Evolutionary conservation across 2,888 invertebrate genomes (phyloP), one percentile per base, ranked within the genome.

Genomic region (Rugalucina vietnamica): DNA sequence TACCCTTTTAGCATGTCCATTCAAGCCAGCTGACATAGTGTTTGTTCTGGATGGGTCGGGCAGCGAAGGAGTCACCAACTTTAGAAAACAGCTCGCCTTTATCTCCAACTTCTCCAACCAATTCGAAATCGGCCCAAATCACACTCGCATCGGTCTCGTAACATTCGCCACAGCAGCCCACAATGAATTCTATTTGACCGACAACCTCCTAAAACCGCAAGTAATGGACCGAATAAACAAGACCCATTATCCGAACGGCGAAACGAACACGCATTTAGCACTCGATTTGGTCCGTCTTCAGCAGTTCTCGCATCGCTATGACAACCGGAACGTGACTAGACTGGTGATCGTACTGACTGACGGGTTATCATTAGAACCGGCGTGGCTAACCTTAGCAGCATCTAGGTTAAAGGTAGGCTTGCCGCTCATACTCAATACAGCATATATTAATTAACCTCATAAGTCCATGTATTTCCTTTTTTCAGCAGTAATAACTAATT

Each of bases 301-400:
- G 0, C 81, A 79, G 14, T 54, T 88, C 5, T 18, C 70, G 0
- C 50, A 24, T 2, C 18, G 37, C 4, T 50, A 84, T 57, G 90
- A 86, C 29, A 81, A 79, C 24, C 76, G 80, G 14, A 84, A 83
- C 49, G 85, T 87, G 5, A 83, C 81, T 14, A 90, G 88, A 36
- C 75, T 88, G 21, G 87, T 89, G 1, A 77, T 89, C 21, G 88
- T 90, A 0, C 70, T 90, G 32, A 90, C 89, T 32, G 89, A 90
- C 39, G 89, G 89, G 10, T 77, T 74, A 36, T 90, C 89, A 0
- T 50, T 85, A 18, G 89, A 88, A 65, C 82, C 82, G 8, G 72
- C 50, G 12, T 39, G 72, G 21, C 84, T 85, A 0, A 49, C 74
- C 14, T 49, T 18, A 2, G 75, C 80, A 2, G 88, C 88, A 10